Percentiles rank a stretch among this genome's conserved stretches.
Conservation (phyloP, 2,888 invertebrate species). For the Sarcophaga carnaria region DNA sequence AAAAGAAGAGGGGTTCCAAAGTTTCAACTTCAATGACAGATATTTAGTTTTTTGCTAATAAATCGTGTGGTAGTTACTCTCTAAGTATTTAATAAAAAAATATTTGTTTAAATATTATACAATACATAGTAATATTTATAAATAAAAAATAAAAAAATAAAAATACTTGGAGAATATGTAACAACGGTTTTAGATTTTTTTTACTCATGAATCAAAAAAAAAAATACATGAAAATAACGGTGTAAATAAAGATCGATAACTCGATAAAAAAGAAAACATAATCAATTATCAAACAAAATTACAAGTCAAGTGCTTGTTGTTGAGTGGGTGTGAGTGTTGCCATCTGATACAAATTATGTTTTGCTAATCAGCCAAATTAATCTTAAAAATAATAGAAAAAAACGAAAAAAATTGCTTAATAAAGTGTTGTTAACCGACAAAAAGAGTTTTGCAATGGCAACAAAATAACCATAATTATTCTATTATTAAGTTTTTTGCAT, state of each 20-base stretch:
- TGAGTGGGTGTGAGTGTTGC: background rate
- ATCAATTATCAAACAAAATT: background rate
- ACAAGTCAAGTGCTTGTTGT: background rate
- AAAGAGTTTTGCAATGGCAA: conserved; percentile 8
- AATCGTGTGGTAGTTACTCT: conserved; percentile 61
- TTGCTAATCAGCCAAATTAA: background rate
- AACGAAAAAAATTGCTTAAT: conserved; percentile 3
- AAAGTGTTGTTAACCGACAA: background rate
- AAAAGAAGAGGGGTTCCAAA: conserved; percentile 62
- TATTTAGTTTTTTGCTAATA: conserved; percentile 64
- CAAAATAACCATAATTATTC: conserved; percentile 15
- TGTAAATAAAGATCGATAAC: no score
- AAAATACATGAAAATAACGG: no score
- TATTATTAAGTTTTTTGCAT: conserved; percentile 7
- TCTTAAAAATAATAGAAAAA: background rate
- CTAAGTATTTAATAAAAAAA: conserved; percentile 10
- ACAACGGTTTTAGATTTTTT: conserved; percentile 6
- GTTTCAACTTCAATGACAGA: conserved; percentile 60
- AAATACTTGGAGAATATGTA: background rate
- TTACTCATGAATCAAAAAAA: background rate
- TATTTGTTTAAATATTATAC: conserved; percentile 17
- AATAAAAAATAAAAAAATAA: conserved; percentile 1
- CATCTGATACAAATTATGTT: background rate
- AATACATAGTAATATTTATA: conserved; percentile 8
- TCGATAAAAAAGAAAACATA: background rate